Evolutionary conservation across 2,888 invertebrate species (phyloP), one percentile per base, ranked within the genome.

Genomic region (Rapana venosa): DNA sequence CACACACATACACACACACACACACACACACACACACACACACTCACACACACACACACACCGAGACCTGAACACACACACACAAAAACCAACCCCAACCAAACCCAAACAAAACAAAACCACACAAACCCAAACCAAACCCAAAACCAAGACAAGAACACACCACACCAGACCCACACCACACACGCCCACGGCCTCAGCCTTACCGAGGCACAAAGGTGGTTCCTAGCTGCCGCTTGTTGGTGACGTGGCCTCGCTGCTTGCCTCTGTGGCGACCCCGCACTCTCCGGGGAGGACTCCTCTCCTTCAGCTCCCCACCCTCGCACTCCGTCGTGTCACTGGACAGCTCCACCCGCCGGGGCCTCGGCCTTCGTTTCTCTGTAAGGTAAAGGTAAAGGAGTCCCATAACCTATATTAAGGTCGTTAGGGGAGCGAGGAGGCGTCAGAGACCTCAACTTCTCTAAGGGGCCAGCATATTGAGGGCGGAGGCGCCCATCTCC

Each of bases 251-350:
- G 30, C 93, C 93, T n/a, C 92, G 90, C 89, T 94, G 94, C 90
- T 94, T 94, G n/a, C 93, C 92, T 15, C 93, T 87, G 83, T 92
- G 93, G 1, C 93, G 90, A 2, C 93, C 92, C 70, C 93, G 91
- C 35, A 92, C 92, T 30, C 93, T 91, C n/a, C 93, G 90, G 11
- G 93, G 94, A 26, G 92, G 92, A 58, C 90, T 88, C 8, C 91
- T 87, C 79, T 92, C 89, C 35, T 88, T 90, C n/a, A 90, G 90
- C 36, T 92, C 90, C 58, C 91, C 90, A 22, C 91, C 92, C 87
- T 93, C 93, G 88, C 93, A 91, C 36, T 94, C 94, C 32, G 93
- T 93, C 22, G 93, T 93, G 90, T 93, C 93, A 88, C 93, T 93
- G 87, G 93, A 93, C 85, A 91, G 90, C 36, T 94, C 93, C 88